Evolutionary conservation across 1,140 invertebrate genomes (phyloP).

Genomic region (Musca vetustissima): DNA sequence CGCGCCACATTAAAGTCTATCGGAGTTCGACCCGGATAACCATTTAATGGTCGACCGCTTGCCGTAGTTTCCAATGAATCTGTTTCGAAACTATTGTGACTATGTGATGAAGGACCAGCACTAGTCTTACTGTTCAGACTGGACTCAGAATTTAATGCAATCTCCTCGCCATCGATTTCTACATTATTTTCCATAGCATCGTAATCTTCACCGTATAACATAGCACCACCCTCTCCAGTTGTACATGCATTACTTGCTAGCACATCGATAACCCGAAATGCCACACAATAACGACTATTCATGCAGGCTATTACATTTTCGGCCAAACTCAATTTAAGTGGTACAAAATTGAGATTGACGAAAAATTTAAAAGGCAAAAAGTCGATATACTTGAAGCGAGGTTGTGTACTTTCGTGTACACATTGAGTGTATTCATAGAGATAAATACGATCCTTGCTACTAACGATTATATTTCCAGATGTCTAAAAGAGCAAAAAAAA

Average conservation of each 20-base stretch:
- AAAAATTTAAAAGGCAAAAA: slow-evolving; percentile 53
- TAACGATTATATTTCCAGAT: slow-evolving; percentile 52
- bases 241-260: slow-evolving; percentile 31
- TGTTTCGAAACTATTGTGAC: slow-evolving; percentile 51
- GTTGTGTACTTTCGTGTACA: slow-evolving; percentile 50
- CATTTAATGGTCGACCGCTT: slow-evolving; percentile 38
- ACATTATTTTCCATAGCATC: slow-evolving; percentile 19
- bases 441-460: slow-evolving; percentile 50
- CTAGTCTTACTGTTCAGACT: slow-evolving; percentile 48
- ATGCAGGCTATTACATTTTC: slow-evolving; percentile 53
- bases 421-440: slow-evolving; percentile 52
- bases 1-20: slow-evolving; percentile 51
- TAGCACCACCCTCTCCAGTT: slow-evolving; percentile 26
- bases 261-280: slow-evolving; percentile 50
- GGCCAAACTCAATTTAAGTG: slow-evolving; percentile 41
- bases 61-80: slow-evolving; percentile 49
- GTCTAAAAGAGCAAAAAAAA: no score
- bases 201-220: neutral
- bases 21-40: slow-evolving; percentile 43
- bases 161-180: slow-evolving; percentile 35
- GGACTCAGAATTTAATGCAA: slow-evolving; percentile 41
- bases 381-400: slow-evolving; percentile 49
- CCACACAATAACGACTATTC: slow-evolving; percentile 50
- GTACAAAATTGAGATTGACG: slow-evolving; percentile 50
- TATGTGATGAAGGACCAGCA: slow-evolving; percentile 38